Evolutionary conservation across 2,888 invertebrate genomes (phyloP).

Genomic region (Euproctis similis): DNA sequence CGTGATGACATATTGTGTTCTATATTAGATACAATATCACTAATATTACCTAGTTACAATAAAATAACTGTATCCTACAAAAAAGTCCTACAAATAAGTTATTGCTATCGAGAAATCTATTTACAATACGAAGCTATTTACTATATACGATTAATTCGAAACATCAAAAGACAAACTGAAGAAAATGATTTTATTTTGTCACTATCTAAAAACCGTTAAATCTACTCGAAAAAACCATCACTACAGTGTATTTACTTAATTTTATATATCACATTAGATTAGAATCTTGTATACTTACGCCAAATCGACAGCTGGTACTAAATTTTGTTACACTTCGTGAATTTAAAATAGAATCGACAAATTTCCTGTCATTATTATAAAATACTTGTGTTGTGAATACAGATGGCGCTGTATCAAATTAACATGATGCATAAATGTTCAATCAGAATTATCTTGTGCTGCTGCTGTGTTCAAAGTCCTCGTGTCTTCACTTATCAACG

Average conservation of each 20-base stretch:
- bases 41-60: constrained; percentile 23
- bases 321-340: too few relatives aligned
- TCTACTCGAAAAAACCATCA: constrained; percentile 37
- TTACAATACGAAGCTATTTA: constrained; percentile 39
- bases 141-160: constrained; percentile 33
- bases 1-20: constrained; percentile 13
- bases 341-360: too few relatives aligned
- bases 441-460: constrained; percentile 68
- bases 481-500: constrained; percentile 60
- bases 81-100: constrained; percentile 44
- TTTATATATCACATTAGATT: constrained; percentile 69
- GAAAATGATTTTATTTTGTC: constrained; percentile 35
- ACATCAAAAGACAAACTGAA: constrained; percentile 55
- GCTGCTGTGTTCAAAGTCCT: constrained; percentile 56
- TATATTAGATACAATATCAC: too few relatives aligned
- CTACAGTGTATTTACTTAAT: constrained; percentile 43
- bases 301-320: constrained; percentile 24
- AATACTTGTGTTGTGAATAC: too few relatives aligned
- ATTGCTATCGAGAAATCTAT: constrained; percentile 54
- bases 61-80: constrained; percentile 32
- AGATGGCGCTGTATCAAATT: too few relatives aligned
- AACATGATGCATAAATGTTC: constrained; percentile 20
- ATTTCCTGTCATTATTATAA: too few relatives aligned
- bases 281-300: constrained; percentile 62
- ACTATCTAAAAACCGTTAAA: constrained; percentile 23